Evolutionary conservation across 64 coral and sea anemone genomes (phyloP).

Genomic region (Montipora foliosa): DNA sequence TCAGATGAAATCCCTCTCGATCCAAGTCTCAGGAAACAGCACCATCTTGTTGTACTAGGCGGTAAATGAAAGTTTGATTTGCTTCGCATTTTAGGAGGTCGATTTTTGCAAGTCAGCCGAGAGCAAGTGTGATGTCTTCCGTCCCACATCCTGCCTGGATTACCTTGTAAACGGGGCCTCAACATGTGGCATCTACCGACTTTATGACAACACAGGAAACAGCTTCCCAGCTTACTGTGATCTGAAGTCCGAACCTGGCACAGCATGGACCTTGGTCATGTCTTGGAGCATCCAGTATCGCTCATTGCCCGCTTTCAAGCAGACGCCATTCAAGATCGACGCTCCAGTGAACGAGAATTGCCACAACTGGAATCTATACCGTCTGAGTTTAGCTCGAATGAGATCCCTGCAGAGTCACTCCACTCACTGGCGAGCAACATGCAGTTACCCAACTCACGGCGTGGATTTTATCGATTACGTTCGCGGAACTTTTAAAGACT

Average conservation of each 20-base stretch:
- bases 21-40: too few species aligned
- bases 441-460: conserved; percentile 31
- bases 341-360: conserved; percentile 49
- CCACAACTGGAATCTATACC: conserved; percentile 52
- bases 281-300: conserved; percentile 1
- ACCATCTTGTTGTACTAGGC: too few species aligned
- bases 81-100: too few species aligned
- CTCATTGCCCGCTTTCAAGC: background rate
- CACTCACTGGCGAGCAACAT: conserved; percentile 59
- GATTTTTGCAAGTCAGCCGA: too few species aligned
- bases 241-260: conserved; percentile 41
- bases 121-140: too few species aligned
- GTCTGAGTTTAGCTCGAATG: conserved; percentile 33
- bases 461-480: conserved; percentile 53
- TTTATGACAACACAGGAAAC: conserved; percentile 32
- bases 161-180: background rate
- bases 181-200: conserved; percentile 28
- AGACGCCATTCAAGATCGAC: background rate
- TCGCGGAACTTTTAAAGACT: conserved; percentile 45
- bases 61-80: too few species aligned
- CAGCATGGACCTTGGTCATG: conserved; percentile 49
- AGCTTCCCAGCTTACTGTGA: conserved; percentile 46
- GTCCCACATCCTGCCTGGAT: conserved; percentile 24
- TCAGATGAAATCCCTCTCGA: too few species aligned
- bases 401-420: conserved; percentile 13